These are phyloP conservation scores for Cyaniris semiargus DNA, from an alignment of 2,888 invertebrate species.

Conservation along the genomic window DNA sequence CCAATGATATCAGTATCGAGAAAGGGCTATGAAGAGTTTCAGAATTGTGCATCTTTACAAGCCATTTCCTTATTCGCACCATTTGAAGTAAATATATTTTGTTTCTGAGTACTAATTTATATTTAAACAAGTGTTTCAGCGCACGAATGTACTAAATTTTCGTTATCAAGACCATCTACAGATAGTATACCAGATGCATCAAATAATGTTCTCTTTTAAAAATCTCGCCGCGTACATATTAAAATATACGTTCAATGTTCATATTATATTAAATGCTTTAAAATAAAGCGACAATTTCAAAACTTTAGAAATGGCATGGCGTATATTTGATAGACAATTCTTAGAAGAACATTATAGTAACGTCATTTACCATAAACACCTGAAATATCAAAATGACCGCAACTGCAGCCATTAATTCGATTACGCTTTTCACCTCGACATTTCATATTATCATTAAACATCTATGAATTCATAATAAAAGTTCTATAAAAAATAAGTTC, in stretches of 20 bases:
- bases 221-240: background rate
- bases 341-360: too few species aligned
- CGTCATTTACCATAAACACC: too few species aligned
- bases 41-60: conserved; percentile 5
- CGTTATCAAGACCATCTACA: background rate
- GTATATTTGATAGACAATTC: too few species aligned
- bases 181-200: background rate
- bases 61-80: background rate
- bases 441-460: too few species aligned
- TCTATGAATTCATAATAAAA: too few species aligned
- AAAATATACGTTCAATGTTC: too few species aligned
- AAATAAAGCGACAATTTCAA: too few species aligned
- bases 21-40: conserved; percentile 1
- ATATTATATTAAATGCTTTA: too few species aligned
- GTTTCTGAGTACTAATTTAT: background rate
- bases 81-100: conserved; percentile 3
- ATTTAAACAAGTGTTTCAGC: background rate
- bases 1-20: background rate
- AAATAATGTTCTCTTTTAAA: background rate
- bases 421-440: too few species aligned
- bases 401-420: too few species aligned
- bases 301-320: too few species aligned
- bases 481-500: background rate
- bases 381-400: too few species aligned
- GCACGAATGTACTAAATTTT: background rate